Evolutionary conservation across 1,140 invertebrate genomes (phyloP), one percentile per base, ranked within the genome.

Genomic region (Drosophila melanica): DNA sequence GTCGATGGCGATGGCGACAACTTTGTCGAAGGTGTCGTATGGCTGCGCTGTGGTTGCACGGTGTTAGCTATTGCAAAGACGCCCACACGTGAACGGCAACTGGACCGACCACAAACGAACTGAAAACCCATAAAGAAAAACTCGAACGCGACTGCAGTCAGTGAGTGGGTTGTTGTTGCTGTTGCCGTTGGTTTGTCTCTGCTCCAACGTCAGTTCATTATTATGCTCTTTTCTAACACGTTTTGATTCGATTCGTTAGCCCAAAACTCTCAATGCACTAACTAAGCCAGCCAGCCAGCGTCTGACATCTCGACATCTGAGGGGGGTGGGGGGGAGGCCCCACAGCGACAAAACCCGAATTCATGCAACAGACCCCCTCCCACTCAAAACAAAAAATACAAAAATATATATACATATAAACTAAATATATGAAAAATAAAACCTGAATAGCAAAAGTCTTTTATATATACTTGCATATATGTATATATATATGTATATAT

Each of bases 151-250:
- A 39, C 14, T 27, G 33, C 64, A 55, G 23, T 33, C 42, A 16
- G 33, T 60, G 71, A 74, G 71, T 74, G 71, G 71, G 71, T 14
- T 65, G 50, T 33, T 47, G 54, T 18, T 50, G 50, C 16, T 69
- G 65, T 14, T 66, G 63, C 11, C 3, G 20, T 3, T 20, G 20
- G 20, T 20, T 20, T 20, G 20, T 20, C 20, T 20, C 20, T 20
- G 20, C 20, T 55, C 57, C 27, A 12, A n/a, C 64, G 59, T n/a
- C 50, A 64, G 67, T 55, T 73, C 63, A 84, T 84, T 85, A 85
- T 86, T 78, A 78, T 72, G 75, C 82, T 78, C 75, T 69, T 70
- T 75, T 86, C 82, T 78, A 86, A 86, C 78, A 81, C 79, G 73
- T 79, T 81, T 69, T 60, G 71, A 75, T 75, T 71, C 75, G 76